Percentiles rank a stretch among this genome's conserved stretches.
Evolutionary conservation across 2,888 invertebrate species (phyloP).

Genomic region (Sussaba pulchella): DNA sequence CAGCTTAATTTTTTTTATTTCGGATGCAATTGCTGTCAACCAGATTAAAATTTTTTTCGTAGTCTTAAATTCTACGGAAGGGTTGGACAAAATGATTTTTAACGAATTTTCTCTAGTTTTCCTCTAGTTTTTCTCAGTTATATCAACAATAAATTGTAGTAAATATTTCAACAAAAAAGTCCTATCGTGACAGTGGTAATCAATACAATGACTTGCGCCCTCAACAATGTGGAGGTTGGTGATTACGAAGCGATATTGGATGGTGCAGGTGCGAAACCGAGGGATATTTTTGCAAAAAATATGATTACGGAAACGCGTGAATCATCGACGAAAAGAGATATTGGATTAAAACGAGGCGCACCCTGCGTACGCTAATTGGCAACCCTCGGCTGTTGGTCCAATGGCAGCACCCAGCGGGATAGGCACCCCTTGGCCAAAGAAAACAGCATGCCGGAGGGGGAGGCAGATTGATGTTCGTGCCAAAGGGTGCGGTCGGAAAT

Average conservation of each 20-base stretch:
- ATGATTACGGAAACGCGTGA: not conserved
- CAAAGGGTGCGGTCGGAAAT: slow-evolving; percentile 59
- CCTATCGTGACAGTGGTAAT: no score
- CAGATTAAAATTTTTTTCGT: no score
- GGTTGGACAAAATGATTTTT: no score
- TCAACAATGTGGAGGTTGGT: not conserved
- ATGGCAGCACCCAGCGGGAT: not conserved
- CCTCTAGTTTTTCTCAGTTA: no score
- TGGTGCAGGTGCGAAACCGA: not conserved
- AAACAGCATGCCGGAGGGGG: slow-evolving; percentile 12
- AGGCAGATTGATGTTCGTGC: slow-evolving; percentile 40
- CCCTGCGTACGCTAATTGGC: slow-evolving; percentile 19
- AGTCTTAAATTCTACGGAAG: no score
- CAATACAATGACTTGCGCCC: no score
- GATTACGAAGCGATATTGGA: not conserved
- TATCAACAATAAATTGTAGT: no score
- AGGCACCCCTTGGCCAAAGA: slow-evolving; percentile 17
- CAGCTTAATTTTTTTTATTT: no score
- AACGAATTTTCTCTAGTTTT: no score
- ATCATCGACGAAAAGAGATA: slow-evolving; percentile 2
- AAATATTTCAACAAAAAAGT: no score
- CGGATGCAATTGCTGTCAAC: no score
- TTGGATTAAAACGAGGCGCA: not conserved
- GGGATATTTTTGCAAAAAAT: not conserved
- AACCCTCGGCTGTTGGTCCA: not conserved